Evolutionary conservation across 2,888 invertebrate genomes (phyloP).

Genomic region (Xanthia togata): DNA sequence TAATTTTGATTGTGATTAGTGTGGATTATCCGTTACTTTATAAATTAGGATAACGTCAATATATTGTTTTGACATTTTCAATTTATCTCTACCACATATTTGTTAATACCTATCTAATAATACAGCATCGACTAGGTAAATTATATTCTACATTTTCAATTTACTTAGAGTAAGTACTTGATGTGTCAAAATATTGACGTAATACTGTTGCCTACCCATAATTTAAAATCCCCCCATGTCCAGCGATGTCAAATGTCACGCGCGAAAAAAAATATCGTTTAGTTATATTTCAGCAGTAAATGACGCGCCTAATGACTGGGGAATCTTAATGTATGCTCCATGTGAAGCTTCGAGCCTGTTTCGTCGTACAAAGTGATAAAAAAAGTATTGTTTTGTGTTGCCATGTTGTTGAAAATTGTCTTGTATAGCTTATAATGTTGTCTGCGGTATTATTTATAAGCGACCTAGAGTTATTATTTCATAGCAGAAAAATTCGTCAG

Average conservation of each 20-base stretch:
- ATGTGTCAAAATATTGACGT: constrained; percentile 37
- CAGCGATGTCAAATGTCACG: constrained; percentile 29
- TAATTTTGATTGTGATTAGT: background rate
- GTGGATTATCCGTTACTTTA: constrained; percentile 1
- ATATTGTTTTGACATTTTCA: constrained; percentile 14
- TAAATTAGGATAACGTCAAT: background rate
- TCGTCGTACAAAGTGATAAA: constrained; percentile 51
- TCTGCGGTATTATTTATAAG: constrained; percentile 38
- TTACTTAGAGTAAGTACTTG: constrained; percentile 20
- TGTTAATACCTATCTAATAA: background rate
- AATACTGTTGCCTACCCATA: background rate
- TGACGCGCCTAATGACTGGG: constrained; percentile 66
- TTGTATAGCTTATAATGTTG: constrained; percentile 47
- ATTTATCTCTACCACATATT: background rate
- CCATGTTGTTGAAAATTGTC: constrained; percentile 61
- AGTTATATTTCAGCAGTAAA: constrained; percentile 31
- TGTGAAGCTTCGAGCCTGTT: constrained; percentile 66
- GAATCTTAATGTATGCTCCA: constrained; percentile 61
- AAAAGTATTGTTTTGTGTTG: constrained; percentile 50
- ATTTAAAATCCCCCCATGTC: background rate
- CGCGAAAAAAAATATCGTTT: constrained; percentile 5
- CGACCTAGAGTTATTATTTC: constrained; percentile 8
- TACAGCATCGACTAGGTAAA: background rate
- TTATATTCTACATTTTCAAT: constrained; percentile 8
- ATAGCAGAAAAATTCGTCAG: constrained; percentile 27